Base-by-base conservation (phyloP, 2,113 vertebrate genomes). In the Embiotoca jacksoni region DNA sequence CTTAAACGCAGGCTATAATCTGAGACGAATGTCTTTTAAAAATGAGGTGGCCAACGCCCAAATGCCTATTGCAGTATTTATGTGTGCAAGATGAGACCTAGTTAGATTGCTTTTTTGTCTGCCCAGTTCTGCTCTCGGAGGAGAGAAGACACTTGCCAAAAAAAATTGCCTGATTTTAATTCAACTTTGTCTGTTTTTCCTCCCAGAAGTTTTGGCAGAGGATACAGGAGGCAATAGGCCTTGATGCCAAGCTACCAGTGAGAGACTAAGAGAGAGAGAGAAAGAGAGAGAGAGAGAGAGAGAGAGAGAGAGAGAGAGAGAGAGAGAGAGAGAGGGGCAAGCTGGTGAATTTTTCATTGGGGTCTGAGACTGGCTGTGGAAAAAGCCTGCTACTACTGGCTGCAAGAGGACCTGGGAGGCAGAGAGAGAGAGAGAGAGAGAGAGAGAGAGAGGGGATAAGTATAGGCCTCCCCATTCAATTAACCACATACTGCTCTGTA, bases 41-140 rank as follows among this genome's bases (percentile, higher is more conserved):
- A 84, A 75, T 35, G 46, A 57, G 41, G 32, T 61, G 64, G 56
- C 60, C 72, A 72, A 59, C 54, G 61, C 75, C 76, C 44, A 68
- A 81, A 79, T 66, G 47, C 37, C 14, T 75, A 53, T 2, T 91
- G 87, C 79, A 89, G 80, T 91, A 91, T 92, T 89, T 75, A 90
- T 89, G 64, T 47, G 62, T 77, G 78, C 84, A 57, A 76, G 71
- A 69, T 72, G 72, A 91, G 86, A 78, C 76, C 84, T 67, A 88
- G 70, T 92, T 90, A 71, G 70, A 85, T 67, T 70, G 56, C 58
- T 84, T 78, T 88, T 74, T 81, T 71, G 41, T 86, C 77, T 54
- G 76, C 78, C 83, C 77, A 78, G 65, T 61, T 80, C 63, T 84
- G 82, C 76, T 85, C 76, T 58, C 66, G 11, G 36, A 80, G 78